phyloP scores from a whole-genome alignment of 2,888 invertebrate genomes.

The Drosophila mimetica region DNA sequence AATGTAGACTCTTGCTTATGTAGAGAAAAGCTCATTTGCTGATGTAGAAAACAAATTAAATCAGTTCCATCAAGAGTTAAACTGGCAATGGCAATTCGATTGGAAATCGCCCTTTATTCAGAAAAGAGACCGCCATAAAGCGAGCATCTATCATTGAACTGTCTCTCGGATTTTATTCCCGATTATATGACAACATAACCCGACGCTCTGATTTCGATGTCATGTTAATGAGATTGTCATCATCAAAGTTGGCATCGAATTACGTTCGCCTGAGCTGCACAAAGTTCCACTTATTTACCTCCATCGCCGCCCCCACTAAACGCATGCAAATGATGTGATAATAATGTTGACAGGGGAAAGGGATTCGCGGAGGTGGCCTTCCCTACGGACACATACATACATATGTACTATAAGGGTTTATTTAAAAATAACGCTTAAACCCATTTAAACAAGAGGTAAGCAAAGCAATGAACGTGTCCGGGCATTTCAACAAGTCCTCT shows the following conservation, averaged over 20 bases:
- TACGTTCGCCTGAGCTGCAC: slow-evolving; percentile 52
- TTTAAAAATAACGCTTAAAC: slow-evolving; percentile 56
- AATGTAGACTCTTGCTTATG: background rate
- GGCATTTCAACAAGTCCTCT: slow-evolving; percentile 45
- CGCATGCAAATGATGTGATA: slow-evolving; percentile 69
- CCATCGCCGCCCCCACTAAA: slow-evolving; percentile 33
- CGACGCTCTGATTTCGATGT: slow-evolving; percentile 53
- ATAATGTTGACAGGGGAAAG: slow-evolving; percentile 28
- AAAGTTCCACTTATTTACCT: slow-evolving; percentile 53
- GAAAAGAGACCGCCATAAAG: slow-evolving; percentile 33
- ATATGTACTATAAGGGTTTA: slow-evolving; percentile 8
- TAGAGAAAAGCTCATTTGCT: background rate
- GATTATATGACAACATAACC: slow-evolving; percentile 48
- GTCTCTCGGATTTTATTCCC: slow-evolving; percentile 44
- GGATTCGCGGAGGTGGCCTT: background rate
- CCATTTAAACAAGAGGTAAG: slow-evolving; percentile 61
- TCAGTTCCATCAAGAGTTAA: slow-evolving; percentile 1
- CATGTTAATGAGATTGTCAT: slow-evolving; percentile 73
- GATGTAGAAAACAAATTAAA: background rate
- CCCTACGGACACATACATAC: background rate
- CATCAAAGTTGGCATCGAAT: slow-evolving; percentile 65
- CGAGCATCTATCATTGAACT: slow-evolving; percentile 42
- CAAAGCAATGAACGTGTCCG: slow-evolving; percentile 55
- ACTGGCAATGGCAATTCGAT: slow-evolving; percentile 21
- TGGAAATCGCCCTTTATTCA: slow-evolving; percentile 21